Evolutionary conservation across 2,797 vertebrate species (phyloP), one percentile per base, ranked within the genome.

Genomic region (Clarias laeviceps): DNA sequence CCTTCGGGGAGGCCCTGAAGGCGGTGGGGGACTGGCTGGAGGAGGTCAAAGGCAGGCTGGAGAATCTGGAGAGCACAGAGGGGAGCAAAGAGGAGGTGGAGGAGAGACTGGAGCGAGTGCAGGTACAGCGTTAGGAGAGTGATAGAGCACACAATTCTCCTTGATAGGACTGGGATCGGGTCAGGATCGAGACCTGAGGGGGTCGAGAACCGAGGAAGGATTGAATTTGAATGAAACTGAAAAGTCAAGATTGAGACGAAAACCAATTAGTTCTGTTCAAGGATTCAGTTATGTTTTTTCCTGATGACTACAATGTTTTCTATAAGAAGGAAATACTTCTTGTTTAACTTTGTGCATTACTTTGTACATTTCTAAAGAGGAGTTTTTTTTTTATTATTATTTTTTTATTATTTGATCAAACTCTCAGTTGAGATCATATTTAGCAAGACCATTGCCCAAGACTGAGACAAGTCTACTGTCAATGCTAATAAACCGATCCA

Each of bases 1-100:
- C 94, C 40, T 96, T 99, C 85, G 96, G 96, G 89, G 97, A 97
- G 74, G 97, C 96, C 1, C 93, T 97, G 64, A 97, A 96, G 92
- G 95, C 89, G 86, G 94, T 97, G 90, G 97, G 97, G 96, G 92
- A 95, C 37, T 98, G 97, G 96, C 93, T 98, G 78, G 96, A 96
- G 89, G 96, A 96, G 29, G 93, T 97, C 85, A 97, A 98, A 79
- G 96, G 96, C 89, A 96, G 93, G 79, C 88, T 99, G 90, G 94
- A 94, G 12, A 92, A 92, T 5, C 95, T 96, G 1, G 96, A 98
- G 90, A 96, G 95, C 93, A 98, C 97, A 1, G 87, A 95, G 59
- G 98, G 98, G n/a, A 96, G 92, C 89, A 99, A 97, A 93, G 94
- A 93, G 59, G 91, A 94, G 15, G 85, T 99, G 88, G 97, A 99